A percentile compares a stretch with the other conserved stretches of the same genome.
Evolutionary conservation across 2,888 invertebrate genomes (phyloP).

Genomic region (Megalurothrips usitatus): DNA sequence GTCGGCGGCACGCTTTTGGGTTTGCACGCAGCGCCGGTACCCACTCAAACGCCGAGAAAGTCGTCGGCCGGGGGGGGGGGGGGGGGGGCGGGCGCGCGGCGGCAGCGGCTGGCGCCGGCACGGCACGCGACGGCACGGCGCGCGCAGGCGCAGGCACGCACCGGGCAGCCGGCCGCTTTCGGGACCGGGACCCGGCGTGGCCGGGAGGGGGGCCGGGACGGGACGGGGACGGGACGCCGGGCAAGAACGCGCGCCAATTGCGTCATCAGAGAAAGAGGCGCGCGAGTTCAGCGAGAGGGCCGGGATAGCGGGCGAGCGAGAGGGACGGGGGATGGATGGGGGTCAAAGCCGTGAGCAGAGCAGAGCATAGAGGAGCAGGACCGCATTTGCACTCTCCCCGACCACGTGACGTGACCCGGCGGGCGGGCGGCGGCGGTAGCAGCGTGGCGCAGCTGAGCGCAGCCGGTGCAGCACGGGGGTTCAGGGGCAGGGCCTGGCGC

Average conservation of each 20-base stretch:
- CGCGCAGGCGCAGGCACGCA: background rate
- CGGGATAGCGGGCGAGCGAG: background rate
- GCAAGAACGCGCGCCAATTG: conserved; percentile 19
- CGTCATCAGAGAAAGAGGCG: conserved; percentile 18
- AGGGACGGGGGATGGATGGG: background rate
- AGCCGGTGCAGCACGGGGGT: too few relatives aligned
- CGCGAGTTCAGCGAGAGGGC: background rate
- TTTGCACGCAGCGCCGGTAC: too few relatives aligned
- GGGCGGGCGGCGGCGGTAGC: background rate
- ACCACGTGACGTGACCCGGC: background rate
- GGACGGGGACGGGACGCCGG: background rate
- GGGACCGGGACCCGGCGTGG: background rate
- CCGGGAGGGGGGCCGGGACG: background rate
- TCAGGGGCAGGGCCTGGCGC: background rate
- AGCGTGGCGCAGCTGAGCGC: background rate
- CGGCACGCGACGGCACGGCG: background rate
- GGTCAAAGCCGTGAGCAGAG: too few relatives aligned
- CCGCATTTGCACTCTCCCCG: too few relatives aligned
- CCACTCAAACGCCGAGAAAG: too few relatives aligned
- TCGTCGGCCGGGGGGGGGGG: background rate
- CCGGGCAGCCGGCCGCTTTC: background rate
- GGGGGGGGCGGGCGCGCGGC: background rate
- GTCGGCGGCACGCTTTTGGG: too few relatives aligned
- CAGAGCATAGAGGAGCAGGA: too few relatives aligned
- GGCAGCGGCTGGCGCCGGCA: background rate